phyloP scores from a whole-genome alignment of 2,113 vertebrate genomes.

The Butorides virescens region DNA sequence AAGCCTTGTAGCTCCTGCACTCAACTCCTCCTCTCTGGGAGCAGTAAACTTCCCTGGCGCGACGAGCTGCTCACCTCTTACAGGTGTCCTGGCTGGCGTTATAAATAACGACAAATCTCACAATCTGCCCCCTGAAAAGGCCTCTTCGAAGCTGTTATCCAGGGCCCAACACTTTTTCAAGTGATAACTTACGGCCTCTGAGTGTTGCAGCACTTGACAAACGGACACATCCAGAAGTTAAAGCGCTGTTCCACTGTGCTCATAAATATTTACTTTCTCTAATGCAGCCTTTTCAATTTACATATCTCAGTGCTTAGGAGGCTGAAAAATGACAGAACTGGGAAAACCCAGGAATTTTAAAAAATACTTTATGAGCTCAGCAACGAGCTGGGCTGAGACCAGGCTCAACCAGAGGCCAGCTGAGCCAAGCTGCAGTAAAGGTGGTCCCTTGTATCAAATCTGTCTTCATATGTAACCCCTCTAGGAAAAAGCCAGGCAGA shows the following conservation, averaged over 20 bases:
- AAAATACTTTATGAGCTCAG: conserved; percentile 38
- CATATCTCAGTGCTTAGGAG: not conserved
- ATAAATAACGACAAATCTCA: not conserved
- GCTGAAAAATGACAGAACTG: conserved; percentile 18
- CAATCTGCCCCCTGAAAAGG: not conserved
- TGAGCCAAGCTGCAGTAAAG: not conserved
- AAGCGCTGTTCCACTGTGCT: not conserved
- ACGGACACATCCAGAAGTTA: not conserved
- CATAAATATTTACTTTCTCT: conserved; percentile 54
- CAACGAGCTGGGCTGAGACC: conserved; percentile 4
- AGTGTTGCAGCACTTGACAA: not conserved
- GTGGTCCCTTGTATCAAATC: conserved; percentile 23
- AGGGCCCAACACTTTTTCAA: not conserved
- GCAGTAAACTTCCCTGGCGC: not conserved
- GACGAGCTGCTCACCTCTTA: not conserved
- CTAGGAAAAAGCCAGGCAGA: conserved; percentile 1
- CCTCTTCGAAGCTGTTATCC: not conserved
- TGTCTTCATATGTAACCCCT: not conserved
- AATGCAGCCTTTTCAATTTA: conserved; percentile 32
- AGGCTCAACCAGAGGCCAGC: not conserved
- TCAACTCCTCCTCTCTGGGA: not conserved
- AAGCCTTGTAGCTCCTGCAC: not conserved
- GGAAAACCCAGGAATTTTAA: conserved; percentile 26
- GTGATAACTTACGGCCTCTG: not conserved
- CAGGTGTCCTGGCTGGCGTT: not conserved